Conservation (phyloP, 2,888 invertebrate genomes). For the Macroteleia sp. region DNA sequence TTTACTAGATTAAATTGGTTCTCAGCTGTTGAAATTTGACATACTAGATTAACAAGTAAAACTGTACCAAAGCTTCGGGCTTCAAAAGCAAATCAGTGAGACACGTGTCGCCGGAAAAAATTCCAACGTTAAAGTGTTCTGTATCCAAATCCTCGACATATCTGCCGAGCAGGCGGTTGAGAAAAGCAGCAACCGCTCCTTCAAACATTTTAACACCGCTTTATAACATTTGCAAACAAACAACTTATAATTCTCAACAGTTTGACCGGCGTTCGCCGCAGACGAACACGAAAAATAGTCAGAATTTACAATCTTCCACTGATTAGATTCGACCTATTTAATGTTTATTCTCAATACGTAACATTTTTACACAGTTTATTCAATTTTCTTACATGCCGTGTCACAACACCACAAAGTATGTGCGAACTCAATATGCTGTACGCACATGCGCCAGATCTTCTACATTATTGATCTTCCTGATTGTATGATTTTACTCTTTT, state of each 20-base stretch:
- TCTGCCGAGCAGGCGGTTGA: slow-evolving; percentile 92
- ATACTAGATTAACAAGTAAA: no score
- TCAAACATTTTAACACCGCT: slow-evolving; percentile 87
- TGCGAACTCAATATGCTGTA: slow-evolving; percentile 13
- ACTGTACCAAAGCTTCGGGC: slow-evolving; percentile 90
- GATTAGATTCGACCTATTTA: not conserved
- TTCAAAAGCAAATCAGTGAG: slow-evolving; percentile 91
- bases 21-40: no score
- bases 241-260: not conserved
- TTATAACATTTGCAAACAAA: not conserved
- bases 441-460: slow-evolving; percentile 72
- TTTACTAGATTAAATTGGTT: no score
- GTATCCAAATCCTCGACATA: slow-evolving; percentile 93
- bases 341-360: not conserved
- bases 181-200: slow-evolving; percentile 90
- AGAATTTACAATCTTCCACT: no score
- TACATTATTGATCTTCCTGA: slow-evolving; percentile 71
- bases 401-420: slow-evolving; percentile 28
- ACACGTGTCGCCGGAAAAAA: slow-evolving; percentile 92
- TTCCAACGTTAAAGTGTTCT: slow-evolving; percentile 92
- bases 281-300: not conserved
- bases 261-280: not conserved
- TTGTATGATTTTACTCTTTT: slow-evolving; percentile 31
- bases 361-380: not conserved
- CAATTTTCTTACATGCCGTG: slow-evolving; percentile 17